Conservation (phyloP, 2,113 vertebrate genomes). For the Corythaixoides concolor region DNA sequence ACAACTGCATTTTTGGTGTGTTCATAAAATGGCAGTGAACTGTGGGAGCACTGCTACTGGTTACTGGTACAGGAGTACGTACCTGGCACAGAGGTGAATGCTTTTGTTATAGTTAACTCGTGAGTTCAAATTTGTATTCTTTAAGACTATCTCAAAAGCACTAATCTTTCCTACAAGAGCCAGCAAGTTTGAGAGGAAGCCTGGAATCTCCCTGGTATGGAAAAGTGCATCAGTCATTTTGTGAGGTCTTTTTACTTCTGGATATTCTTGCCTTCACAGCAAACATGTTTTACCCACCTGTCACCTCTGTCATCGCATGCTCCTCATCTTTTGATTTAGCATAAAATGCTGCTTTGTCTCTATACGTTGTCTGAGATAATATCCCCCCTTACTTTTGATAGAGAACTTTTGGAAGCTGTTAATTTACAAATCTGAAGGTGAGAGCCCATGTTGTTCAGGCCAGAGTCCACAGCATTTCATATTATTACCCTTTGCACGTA, state of each 20-base stretch:
- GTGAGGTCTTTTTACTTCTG: neutral
- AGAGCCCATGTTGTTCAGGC: neutral
- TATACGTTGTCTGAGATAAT: neutral
- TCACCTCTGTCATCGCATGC: neutral
- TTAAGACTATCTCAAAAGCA: neutral
- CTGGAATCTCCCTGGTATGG: neutral
- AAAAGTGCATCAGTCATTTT: neutral
- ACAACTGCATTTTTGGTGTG: neutral
- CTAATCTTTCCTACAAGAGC: neutral
- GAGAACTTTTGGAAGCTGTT: neutral
- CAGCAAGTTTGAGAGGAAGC: neutral
- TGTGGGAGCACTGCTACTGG: fast-evolving
- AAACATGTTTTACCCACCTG: neutral
- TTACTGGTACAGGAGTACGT: neutral
- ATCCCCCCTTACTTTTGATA: neutral
- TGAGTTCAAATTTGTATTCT: neutral
- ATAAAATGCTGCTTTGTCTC: neutral
- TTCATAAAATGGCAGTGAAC: neutral
- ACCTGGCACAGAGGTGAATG: neutral
- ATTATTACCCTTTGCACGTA: neutral
- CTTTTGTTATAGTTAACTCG: neutral
- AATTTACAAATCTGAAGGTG: neutral
- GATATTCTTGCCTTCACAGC: neutral
- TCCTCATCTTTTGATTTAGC: neutral
- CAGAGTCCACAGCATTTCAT: neutral